Evolutionary conservation across 2,113 vertebrate genomes (phyloP).

Genomic region (Myrmecobius fasciatus): DNA sequence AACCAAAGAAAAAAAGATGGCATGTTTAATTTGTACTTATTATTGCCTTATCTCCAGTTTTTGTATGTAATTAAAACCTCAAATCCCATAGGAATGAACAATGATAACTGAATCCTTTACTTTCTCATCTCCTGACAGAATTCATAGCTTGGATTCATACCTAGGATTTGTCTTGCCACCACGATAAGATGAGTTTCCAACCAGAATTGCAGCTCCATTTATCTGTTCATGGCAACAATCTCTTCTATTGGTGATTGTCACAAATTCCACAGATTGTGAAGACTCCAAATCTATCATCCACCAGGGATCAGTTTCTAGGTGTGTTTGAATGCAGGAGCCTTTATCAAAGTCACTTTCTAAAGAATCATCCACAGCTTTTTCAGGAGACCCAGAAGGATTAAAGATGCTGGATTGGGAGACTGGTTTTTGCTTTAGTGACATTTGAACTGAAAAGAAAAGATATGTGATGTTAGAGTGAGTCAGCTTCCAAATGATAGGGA

Average conservation of each 20-base stretch:
- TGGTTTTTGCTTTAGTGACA: conserved; percentile 36
- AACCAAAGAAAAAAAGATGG: background rate
- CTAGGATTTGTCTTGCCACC: background rate
- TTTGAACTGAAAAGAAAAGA: conserved; percentile 48
- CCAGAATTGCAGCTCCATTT: background rate
- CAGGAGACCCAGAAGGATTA: background rate
- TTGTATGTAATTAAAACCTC: background rate
- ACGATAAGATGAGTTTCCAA: conserved; percentile 2
- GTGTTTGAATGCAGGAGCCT: background rate
- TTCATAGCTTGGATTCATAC: conserved; percentile 2
- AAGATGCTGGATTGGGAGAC: conserved; percentile 28
- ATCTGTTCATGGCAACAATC: background rate
- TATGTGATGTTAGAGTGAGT: background rate
- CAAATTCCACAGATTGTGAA: background rate
- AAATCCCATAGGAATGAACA: background rate
- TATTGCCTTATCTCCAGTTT: background rate
- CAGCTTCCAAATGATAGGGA: background rate
- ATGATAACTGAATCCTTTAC: background rate
- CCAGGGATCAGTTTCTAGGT: background rate
- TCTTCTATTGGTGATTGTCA: background rate
- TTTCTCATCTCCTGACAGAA: background rate
- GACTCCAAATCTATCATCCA: background rate
- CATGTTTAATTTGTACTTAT: background rate
- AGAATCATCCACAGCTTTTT: background rate
- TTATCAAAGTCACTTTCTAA: background rate